These are phyloP conservation scores for Tamias sibiricus DNA, from an alignment of 2,113 vertebrate species.

Conservation along the genomic window DNA sequence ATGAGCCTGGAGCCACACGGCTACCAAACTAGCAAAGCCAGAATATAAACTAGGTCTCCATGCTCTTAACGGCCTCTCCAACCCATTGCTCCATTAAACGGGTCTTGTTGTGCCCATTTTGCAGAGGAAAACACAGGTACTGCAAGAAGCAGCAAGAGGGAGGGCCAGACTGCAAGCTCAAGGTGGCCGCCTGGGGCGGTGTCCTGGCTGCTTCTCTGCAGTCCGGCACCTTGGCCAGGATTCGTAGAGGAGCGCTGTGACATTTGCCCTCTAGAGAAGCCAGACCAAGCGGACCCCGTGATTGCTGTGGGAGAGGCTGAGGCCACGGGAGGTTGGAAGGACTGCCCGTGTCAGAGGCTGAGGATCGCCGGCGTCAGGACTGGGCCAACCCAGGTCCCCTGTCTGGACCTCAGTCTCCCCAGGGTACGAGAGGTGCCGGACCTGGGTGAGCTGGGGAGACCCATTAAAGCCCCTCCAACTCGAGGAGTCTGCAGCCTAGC, in stretches of 20 bases:
- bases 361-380: too few relatives aligned
- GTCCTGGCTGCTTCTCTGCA: background rate
- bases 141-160: background rate
- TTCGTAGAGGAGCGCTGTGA: too few relatives aligned
- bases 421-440: background rate
- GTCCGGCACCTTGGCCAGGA: fast-evolving
- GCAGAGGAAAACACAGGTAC: background rate
- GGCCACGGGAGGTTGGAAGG: background rate
- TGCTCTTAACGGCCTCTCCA: background rate
- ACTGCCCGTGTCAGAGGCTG: background rate
- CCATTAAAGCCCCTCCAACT: background rate
- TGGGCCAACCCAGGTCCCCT: fast-evolving
- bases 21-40: background rate
- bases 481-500: background rate
- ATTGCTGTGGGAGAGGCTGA: background rate
- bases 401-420: background rate
- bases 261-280: background rate
- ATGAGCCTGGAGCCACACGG: background rate
- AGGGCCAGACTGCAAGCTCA: background rate
- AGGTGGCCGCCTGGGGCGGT: fast-evolving
- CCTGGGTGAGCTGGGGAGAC: background rate
- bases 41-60: background rate
- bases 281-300: fast-evolving
- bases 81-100: background rate
- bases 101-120: background rate